phyloP scores from a whole-genome alignment of 2,113 vertebrate species.

The Marmota monax region DNA sequence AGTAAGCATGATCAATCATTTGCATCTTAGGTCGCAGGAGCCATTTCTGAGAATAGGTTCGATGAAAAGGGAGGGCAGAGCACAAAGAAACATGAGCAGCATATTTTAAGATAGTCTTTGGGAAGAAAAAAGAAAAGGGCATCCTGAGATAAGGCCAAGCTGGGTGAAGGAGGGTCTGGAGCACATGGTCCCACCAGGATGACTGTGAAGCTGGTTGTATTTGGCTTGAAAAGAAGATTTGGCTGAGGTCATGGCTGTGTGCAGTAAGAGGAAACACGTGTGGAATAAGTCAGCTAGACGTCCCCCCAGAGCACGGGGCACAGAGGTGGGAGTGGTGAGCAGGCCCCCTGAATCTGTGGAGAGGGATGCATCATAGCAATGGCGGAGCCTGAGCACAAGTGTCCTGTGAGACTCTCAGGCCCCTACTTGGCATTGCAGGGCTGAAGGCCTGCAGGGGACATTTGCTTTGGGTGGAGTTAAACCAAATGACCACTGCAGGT shows the following conservation, averaged over 20 bases:
- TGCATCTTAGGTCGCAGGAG: conserved; percentile 34
- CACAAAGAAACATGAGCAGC: neutral
- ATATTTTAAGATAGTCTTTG: neutral
- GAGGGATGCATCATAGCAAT: neutral
- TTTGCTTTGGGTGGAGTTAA: neutral
- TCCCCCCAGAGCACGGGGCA: neutral
- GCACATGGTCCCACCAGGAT: neutral
- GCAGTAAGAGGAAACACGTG: neutral
- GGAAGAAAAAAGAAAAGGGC: neutral
- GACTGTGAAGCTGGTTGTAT: neutral
- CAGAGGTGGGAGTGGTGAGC: neutral
- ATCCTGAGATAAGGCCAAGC: neutral
- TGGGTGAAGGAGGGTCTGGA: neutral
- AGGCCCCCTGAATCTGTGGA: neutral
- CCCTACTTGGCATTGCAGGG: neutral
- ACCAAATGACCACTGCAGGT: neutral
- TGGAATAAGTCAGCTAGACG: neutral
- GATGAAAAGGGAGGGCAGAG: neutral
- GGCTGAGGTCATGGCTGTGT: neutral
- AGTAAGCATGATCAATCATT: conserved; percentile 59
- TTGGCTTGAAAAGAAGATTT: neutral
- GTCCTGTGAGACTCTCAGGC: neutral
- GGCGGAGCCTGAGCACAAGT: neutral
- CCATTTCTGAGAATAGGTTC: conserved; percentile 61
- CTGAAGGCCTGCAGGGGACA: neutral